A percentile compares a stretch with the other conserved stretches of the same genome.
phyloP scores from a whole-genome alignment of 2,888 invertebrate genomes.

The Drosophila nr. fundita region DNA sequence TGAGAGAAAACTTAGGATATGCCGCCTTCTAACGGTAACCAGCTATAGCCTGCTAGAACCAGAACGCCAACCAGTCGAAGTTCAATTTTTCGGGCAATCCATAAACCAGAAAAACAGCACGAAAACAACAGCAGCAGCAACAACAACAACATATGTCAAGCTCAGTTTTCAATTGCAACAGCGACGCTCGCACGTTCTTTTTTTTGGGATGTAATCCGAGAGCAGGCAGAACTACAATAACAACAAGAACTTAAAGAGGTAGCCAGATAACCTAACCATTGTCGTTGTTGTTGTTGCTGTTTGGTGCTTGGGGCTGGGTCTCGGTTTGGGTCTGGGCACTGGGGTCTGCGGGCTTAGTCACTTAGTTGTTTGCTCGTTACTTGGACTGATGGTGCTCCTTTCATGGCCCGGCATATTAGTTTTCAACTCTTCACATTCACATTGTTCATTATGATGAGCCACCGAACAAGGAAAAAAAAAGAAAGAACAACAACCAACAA shows the following conservation, averaged over 20 bases:
- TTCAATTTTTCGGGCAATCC: conserved; percentile 63
- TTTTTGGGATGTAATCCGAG: conserved; percentile 71
- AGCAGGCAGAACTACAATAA: conserved; percentile 45
- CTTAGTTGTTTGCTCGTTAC: conserved; percentile 55
- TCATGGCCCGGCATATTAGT: conserved; percentile 74
- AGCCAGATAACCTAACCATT: conserved; percentile 50
- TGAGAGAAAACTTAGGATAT: conserved; percentile 40
- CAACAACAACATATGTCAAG: conserved; percentile 60
- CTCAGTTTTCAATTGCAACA: conserved; percentile 77
- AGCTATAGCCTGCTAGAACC: conserved; percentile 56
- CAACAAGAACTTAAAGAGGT: conserved; percentile 53
- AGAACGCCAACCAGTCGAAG: conserved; percentile 47
- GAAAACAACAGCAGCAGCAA: conserved; percentile 46
- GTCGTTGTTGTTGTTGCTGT: conserved; percentile 19
- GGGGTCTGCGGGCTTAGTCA: conserved; percentile 73
- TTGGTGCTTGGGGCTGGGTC: conserved; percentile 27
- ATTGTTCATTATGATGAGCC: conserved; percentile 72
- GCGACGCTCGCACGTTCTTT: conserved; percentile 42
- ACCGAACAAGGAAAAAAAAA: conserved; percentile 59
- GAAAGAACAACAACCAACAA: conserved; percentile 19
- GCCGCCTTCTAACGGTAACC: conserved; percentile 73
- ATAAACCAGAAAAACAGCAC: conserved; percentile 63
- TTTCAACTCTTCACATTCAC: conserved; percentile 63
- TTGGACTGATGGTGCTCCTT: conserved; percentile 45
- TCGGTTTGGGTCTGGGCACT: conserved; percentile 31